Percentiles rank a stretch among this genome's conserved stretches.
phyloP scores from a whole-genome alignment of 1,140 invertebrate species.

The Zaprionus africanus region DNA sequence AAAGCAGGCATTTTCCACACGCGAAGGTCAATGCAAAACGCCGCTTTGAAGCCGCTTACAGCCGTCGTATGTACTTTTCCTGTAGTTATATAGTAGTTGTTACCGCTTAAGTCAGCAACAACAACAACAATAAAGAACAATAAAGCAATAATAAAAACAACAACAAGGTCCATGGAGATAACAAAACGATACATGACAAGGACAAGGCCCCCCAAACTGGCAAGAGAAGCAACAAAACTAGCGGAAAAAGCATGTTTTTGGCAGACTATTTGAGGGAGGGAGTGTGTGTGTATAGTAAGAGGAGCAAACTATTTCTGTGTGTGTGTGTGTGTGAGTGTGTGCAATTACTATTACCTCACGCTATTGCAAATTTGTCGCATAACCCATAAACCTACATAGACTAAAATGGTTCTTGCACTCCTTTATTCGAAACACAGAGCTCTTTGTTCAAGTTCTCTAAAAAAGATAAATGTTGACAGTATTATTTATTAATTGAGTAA shows the following conservation, averaged over 20 bases:
- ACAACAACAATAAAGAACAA: slow-evolving; percentile 22
- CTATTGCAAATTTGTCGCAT: slow-evolving; percentile 1
- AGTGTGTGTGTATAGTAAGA: not conserved
- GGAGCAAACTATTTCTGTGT: not conserved
- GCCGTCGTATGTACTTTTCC: slow-evolving; percentile 46
- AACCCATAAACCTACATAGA: slow-evolving; percentile 3
- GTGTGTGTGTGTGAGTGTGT: not conserved
- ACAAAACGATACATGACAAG: slow-evolving; percentile 73
- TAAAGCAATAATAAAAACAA: not conserved
- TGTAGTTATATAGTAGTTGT: slow-evolving; percentile 63
- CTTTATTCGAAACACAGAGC: not conserved
- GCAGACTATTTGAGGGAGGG: not conserved
- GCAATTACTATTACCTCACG: slow-evolving; percentile 1
- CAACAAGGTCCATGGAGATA: slow-evolving; percentile 57
- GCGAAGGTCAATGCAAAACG: slow-evolving; percentile 78
- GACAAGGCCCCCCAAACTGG: slow-evolving; percentile 59
- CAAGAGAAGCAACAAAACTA: slow-evolving; percentile 18
- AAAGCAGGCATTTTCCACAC: slow-evolving; percentile 67
- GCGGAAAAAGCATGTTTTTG: not conserved
- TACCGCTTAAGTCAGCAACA: slow-evolving; percentile 36
- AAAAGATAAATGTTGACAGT: too few relatives aligned
- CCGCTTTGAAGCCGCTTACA: slow-evolving; percentile 68
- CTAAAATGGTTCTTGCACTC: not conserved
- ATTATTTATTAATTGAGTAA: too few relatives aligned
- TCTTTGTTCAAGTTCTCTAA: too few relatives aligned